Base-by-base conservation (phyloP, 92 coral and sea anemone genomes). In the Zoanthus sansibaricus region DNA sequence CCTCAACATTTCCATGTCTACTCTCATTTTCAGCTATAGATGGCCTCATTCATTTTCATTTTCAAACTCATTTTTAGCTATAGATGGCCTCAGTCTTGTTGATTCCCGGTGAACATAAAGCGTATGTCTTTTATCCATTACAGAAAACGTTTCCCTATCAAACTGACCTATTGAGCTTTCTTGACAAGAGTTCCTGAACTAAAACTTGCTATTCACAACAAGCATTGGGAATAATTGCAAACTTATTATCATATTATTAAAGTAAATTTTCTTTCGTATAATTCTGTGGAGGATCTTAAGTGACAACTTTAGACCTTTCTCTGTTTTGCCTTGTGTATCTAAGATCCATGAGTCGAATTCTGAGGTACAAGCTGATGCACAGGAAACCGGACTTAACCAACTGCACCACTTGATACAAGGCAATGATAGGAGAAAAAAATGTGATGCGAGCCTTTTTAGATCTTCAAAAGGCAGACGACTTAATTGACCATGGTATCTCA, bases 61-160 rank as follows among this genome's bases (percentile, higher is more conserved):
- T 25, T 25, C 25, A 25, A 25, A 25, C 25, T 25, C 25, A 25
- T 25, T 25, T 25, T 25, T 25, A 58, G 16, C 45, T 13, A 87
- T 87, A 47, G 86, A 79, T 66, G 32, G 86, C 74, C 90, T 71
- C 71, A 87, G 11, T 32, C 82, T 87, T 79, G 90, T 87, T 48
- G 79, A 58, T 51, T 86, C 76, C 33, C 70, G 84, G 69, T 68
- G 89, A 76, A 78, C 21, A 45, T 55, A 79, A 42, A 82, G 90
- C 48, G 75, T 42, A 71, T 82, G 49, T 82, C 83, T 88, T 88
- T 82, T 83, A 76, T 68, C 84, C 18, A 83, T 62, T 11, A 33
- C 67, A 25, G 25, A 73, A 83, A 83, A 75, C 31, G 84, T 88
- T 45, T 73, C 78, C 83, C 71, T 88, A 86, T 58, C 86, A 71